Evolutionary conservation across 2,797 vertebrate genomes (phyloP).

Genomic region (Pseudotriccus pelzelni): DNA sequence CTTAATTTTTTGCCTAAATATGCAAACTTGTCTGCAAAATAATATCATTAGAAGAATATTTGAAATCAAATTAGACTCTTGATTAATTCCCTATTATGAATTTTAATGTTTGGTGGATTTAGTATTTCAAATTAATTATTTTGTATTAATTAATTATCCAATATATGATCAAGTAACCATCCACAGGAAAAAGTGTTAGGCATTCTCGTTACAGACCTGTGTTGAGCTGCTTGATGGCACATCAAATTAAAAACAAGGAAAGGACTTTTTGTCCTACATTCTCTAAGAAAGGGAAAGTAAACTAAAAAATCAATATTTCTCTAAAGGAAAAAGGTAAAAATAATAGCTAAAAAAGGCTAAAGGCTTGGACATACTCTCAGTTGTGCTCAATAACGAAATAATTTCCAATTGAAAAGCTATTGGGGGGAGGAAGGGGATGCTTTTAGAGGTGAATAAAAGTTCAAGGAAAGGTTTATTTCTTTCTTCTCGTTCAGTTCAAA

Average conservation of each 20-base stretch:
- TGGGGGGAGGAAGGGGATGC: rapidly evolving
- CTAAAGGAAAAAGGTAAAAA: not conserved
- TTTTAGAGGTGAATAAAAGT: not conserved
- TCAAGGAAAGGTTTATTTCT: not conserved
- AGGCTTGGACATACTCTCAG: not conserved
- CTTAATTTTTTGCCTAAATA: not conserved
- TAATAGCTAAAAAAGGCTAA: not conserved
- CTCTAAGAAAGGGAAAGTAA: not conserved
- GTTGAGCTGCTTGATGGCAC: not conserved
- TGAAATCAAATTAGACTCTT: not conserved
- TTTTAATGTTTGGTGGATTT: not conserved
- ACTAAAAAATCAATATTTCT: not conserved
- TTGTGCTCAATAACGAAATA: not conserved
- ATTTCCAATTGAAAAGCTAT: not conserved
- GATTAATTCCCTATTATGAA: not conserved
- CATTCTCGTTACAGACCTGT: not conserved
- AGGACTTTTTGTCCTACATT: not conserved
- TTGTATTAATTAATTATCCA: not conserved
- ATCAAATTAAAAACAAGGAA: not conserved
- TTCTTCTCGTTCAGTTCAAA: not conserved
- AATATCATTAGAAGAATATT: not conserved
- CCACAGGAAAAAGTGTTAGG: not conserved
- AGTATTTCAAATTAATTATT: not conserved
- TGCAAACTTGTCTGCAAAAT: not conserved
- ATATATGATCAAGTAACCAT: not conserved